Evolutionary conservation across 2,113 vertebrate genomes (phyloP).

Genomic region (Mus musculus): GRCm39 chr5:107717501-107718000

Average conservation of each 20-base stretch:
- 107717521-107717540: neutral
- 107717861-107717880: neutral
- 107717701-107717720: neutral
- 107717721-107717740: too few relatives aligned
- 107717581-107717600: neutral
- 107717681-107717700: neutral
- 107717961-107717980: constrained; percentile 9
- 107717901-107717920: neutral
- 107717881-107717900: neutral
- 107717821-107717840: neutral
- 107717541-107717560: neutral
- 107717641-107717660: neutral
- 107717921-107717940: neutral
- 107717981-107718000: constrained; percentile 89
- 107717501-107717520: neutral
- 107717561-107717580: neutral
- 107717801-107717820: neutral
- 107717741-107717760: neutral
- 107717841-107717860: neutral
- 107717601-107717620: neutral
- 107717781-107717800: neutral
- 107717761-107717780: neutral
- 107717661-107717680: neutral
- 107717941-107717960: neutral
- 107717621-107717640: neutral